These are phyloP conservation scores for Drosophila macrospina DNA, from an alignment of 2,888 invertebrate species.

Conservation along the genomic window DNA sequence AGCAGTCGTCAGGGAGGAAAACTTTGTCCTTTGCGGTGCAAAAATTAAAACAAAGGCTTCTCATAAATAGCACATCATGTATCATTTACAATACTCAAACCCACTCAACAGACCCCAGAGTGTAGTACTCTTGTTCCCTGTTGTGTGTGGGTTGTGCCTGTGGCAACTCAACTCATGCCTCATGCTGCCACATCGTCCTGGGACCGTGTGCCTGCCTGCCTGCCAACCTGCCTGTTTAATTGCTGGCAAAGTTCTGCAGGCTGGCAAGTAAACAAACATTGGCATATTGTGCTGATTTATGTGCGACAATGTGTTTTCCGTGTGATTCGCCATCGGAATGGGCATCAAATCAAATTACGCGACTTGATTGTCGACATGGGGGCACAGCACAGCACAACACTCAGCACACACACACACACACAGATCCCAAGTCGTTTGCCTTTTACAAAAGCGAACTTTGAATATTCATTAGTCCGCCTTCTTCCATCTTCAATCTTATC, in stretches of 20 bases:
- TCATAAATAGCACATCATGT: slow-evolving; percentile 85
- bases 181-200: slow-evolving; percentile 42
- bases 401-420: slow-evolving; percentile 4
- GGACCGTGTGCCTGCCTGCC: slow-evolving; percentile 33
- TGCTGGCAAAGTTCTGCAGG: slow-evolving; percentile 83
- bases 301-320: slow-evolving; percentile 74
- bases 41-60: slow-evolving; percentile 83
- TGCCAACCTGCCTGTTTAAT: slow-evolving; percentile 82
- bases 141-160: slow-evolving; percentile 38
- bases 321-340: slow-evolving; percentile 26
- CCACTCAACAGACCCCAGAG: slow-evolving; percentile 32
- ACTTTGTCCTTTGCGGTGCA: slow-evolving; percentile 61
- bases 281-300: slow-evolving; percentile 84
- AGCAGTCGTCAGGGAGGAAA: slow-evolving; percentile 44
- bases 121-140: slow-evolving; percentile 1
- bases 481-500: slow-evolving; percentile 44
- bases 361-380: slow-evolving; percentile 77
- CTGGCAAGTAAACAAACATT: slow-evolving; percentile 82
- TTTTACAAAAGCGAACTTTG: slow-evolving; percentile 75
- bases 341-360: slow-evolving; percentile 83
- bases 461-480: slow-evolving; percentile 79
- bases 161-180: slow-evolving; percentile 28
- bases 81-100: slow-evolving; percentile 77
- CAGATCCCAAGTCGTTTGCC: slow-evolving; percentile 57
- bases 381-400: slow-evolving; percentile 18